Conservation (phyloP, 2,113 vertebrate species). For the human region GRCh38 chr2:134600001-134600500, state of each 20-base stretch:
- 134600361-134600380: background rate
- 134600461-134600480: background rate
- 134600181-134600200: background rate
- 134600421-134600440: conserved; percentile 25
- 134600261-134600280: background rate
- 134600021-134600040: background rate
- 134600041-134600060: background rate
- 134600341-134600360: background rate
- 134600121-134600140: background rate
- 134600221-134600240: background rate
- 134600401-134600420: background rate
- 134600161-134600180: background rate
- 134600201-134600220: background rate
- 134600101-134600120: background rate
- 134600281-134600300: background rate
- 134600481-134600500: background rate
- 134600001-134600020: background rate
- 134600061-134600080: background rate
- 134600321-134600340: background rate
- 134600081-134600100: background rate
- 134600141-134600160: background rate
- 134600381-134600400: background rate
- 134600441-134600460: background rate
- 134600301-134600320: background rate
- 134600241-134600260: background rate